Evolutionary conservation across 1,140 invertebrate genomes (phyloP).

Genomic region (Branchinecta lindahli): DNA sequence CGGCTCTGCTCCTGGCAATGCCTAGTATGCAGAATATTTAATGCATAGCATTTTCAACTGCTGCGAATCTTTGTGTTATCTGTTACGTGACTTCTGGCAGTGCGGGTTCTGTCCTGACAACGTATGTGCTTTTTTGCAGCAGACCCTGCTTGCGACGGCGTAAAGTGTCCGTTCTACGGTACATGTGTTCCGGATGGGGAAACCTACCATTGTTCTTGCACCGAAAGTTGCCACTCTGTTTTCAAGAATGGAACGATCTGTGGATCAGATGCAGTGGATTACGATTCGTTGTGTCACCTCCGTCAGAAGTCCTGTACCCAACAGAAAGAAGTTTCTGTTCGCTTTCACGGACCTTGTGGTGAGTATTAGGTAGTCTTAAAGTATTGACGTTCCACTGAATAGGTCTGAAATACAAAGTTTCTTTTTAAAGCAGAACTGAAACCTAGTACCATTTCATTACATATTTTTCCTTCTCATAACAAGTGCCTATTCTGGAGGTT

Average conservation of each 20-base stretch:
- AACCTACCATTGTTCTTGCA: not conserved
- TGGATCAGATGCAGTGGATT: not conserved
- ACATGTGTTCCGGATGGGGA: not conserved
- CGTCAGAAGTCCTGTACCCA: not conserved
- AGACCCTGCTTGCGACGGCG: not conserved
- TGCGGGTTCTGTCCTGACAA: no score
- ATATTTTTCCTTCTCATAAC: no score
- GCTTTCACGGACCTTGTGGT: not conserved
- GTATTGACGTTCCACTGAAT: no score
- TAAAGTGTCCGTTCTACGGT: not conserved
- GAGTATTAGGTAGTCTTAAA: not conserved
- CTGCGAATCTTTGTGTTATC: no score
- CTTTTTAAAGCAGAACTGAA: no score
- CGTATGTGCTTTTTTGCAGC: not conserved
- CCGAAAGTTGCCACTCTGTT: not conserved
- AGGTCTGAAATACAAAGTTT: no score
- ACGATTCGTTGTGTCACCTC: not conserved
- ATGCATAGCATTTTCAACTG: no score
- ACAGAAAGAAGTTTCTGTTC: not conserved
- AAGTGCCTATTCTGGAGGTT: no score
- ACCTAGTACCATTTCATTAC: no score
- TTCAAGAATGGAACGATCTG: not conserved
- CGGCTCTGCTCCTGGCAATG: no score
- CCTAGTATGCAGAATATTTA: no score
- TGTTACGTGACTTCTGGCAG: no score